These are phyloP conservation scores for Auanema sp. DNA, from an alignment of 2,888 invertebrate genomes.

Conservation along the genomic window DNA sequence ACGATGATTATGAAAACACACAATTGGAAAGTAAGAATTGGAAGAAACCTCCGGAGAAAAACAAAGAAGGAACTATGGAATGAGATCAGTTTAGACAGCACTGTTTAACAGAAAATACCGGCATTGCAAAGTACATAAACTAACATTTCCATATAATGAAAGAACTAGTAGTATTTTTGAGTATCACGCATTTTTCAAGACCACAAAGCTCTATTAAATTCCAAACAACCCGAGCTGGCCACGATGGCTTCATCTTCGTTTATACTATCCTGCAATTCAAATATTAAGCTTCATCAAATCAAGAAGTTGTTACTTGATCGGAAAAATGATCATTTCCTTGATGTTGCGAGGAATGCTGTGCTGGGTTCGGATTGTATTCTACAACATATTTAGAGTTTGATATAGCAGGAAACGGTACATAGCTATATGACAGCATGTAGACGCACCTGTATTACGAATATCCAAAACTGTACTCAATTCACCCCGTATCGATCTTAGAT, in stretches of 20 bases:
- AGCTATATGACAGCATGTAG: no score
- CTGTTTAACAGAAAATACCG: no score
- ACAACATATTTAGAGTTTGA: no score
- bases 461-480: no score
- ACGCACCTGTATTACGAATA: no score
- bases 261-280: not conserved
- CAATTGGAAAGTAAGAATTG: not conserved
- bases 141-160: slow-evolving; percentile 1
- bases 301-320: not conserved
- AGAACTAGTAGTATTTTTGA: slow-evolving; percentile 1
- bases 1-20: not conserved
- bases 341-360: no score
- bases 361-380: no score
- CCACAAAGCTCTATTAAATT: not conserved
- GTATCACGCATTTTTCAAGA: not conserved
- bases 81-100: no score
- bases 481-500: no score
- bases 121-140: not conserved
- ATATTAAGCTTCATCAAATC: not conserved
- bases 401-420: no score
- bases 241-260: slow-evolving; percentile 1
- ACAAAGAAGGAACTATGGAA: not conserved
- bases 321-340: no score
- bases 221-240: slow-evolving; percentile 2
- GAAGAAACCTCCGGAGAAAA: not conserved